phyloP scores from a whole-genome alignment of 2,797 vertebrate species.

The Amniataba percoides region DNA sequence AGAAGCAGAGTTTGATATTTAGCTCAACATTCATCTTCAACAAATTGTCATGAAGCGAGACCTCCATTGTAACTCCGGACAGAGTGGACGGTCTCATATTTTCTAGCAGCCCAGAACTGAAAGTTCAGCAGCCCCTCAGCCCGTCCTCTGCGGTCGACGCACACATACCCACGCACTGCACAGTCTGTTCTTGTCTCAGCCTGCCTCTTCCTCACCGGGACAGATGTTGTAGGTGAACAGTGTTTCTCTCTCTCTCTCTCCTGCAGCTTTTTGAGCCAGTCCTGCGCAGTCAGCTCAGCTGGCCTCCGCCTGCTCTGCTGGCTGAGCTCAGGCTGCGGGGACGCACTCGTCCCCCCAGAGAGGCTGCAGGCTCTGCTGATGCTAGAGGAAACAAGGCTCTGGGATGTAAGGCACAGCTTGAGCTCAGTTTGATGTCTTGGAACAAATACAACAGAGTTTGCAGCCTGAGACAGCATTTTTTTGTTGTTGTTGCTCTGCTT shows the following conservation, averaged over 20 bases:
- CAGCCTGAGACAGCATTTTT: constrained; percentile 64
- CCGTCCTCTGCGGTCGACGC: not conserved
- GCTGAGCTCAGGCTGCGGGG: constrained; percentile 68
- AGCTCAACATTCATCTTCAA: not conserved
- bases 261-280: constrained; percentile 43
- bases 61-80: not conserved
- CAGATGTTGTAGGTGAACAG: constrained; percentile 54
- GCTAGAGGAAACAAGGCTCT: constrained; percentile 59
- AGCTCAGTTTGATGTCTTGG: constrained; percentile 64
- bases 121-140: not conserved
- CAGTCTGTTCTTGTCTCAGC: constrained; percentile 14
- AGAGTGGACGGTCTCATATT: not conserved
- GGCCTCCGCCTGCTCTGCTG: constrained; percentile 58
- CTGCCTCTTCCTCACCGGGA: constrained; percentile 38
- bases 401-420: constrained; percentile 62
- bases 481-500: constrained; percentile 41
- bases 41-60: not conserved
- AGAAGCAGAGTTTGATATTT: not conserved
- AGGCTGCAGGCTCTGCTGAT: constrained; percentile 75
- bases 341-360: constrained; percentile 51
- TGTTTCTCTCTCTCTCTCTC: constrained; percentile 49
- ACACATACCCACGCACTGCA: not conserved
- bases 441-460: constrained; percentile 51
- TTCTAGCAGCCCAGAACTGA: not conserved
- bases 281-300: constrained; percentile 66